Conservation (phyloP, 1,140 invertebrate genomes). For the Drosophila ogumai region DNA sequence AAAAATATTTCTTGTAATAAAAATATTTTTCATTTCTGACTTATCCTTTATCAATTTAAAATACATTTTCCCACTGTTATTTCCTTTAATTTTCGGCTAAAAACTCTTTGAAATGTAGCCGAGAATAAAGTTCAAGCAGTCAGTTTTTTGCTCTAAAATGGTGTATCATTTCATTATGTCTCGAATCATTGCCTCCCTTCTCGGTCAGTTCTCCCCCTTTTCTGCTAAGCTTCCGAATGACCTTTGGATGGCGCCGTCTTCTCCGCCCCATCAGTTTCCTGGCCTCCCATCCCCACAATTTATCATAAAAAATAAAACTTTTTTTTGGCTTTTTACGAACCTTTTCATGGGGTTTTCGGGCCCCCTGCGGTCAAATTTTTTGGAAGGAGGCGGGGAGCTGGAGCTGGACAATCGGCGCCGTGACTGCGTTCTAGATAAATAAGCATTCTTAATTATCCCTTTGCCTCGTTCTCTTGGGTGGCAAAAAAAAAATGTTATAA, state of each 20-base stretch:
- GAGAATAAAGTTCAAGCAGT: conserved; percentile 1
- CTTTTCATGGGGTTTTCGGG: conserved; percentile 34
- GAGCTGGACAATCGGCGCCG: conserved; percentile 74
- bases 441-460: conserved; percentile 84
- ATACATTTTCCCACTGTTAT: neutral
- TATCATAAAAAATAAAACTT: conserved; percentile 71
- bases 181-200: conserved; percentile 23
- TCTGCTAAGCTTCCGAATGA: conserved; percentile 40
- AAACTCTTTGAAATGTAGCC: neutral
- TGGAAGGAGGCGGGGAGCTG: neutral
- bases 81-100: neutral
- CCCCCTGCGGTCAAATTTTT: conserved; percentile 69
- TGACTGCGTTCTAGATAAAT: conserved; percentile 81
- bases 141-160: conserved; percentile 7
- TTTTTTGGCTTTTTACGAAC: conserved; percentile 52
- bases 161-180: conserved; percentile 29
- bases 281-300: conserved; percentile 51
- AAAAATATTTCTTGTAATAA: neutral
- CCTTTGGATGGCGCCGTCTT: conserved; percentile 66
- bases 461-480: conserved; percentile 49
- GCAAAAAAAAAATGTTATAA: conserved; percentile 64
- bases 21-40: neutral
- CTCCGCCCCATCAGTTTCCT: conserved; percentile 14
- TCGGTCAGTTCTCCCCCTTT: neutral
- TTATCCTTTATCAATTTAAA: neutral